Base-by-base conservation (phyloP, 1,140 invertebrate genomes). In the Apolygus lucorum region DNA sequence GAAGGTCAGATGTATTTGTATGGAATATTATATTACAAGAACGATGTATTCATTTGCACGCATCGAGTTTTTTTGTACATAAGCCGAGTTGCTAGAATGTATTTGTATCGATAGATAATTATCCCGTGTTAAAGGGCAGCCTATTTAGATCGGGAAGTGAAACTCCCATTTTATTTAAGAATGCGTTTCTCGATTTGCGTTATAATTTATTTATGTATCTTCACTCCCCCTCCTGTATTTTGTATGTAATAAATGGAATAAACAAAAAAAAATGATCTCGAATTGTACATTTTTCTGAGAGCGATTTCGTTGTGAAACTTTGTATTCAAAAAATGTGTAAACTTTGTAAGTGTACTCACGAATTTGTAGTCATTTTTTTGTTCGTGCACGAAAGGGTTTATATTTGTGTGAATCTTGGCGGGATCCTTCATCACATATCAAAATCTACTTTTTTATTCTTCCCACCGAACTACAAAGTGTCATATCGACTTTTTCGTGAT, bases 1-100 rank as follows among this genome's bases (percentile, higher is more conserved):
- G 34, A 59, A 59, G 54, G 54, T 59, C 54, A 24, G 54, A 24
- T 59, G 54, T 42, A 42, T 42, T 42, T 42, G 34, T 42, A 42
- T 42, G 4, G 34, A 42, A 42, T n/a, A n/a, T n/a, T n/a, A n/a
- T n/a, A n/a, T n/a, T n/a, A n/a, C n/a, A n/a, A n/a, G n/a, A n/a
- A n/a, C n/a, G n/a, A n/a, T n/a, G n/a, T n/a, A n/a, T n/a, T n/a
- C n/a, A n/a, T n/a, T n/a, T n/a, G n/a, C n/a, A n/a, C n/a, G n/a
- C n/a, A n/a, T n/a, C n/a, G n/a, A n/a, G n/a, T n/a, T n/a, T n/a
- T n/a, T n/a, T n/a, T n/a, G n/a, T n/a, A n/a, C n/a, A n/a, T n/a
- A n/a, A n/a, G n/a, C n/a, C n/a, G n/a, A n/a, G n/a, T n/a, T n/a
- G n/a, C n/a, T n/a, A n/a, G n/a, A n/a, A n/a, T n/a, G n/a, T n/a